These are phyloP conservation scores for Leptinotarsa lineolata DNA, from an alignment of 1,140 invertebrate genomes.

Conservation along the genomic window DNA sequence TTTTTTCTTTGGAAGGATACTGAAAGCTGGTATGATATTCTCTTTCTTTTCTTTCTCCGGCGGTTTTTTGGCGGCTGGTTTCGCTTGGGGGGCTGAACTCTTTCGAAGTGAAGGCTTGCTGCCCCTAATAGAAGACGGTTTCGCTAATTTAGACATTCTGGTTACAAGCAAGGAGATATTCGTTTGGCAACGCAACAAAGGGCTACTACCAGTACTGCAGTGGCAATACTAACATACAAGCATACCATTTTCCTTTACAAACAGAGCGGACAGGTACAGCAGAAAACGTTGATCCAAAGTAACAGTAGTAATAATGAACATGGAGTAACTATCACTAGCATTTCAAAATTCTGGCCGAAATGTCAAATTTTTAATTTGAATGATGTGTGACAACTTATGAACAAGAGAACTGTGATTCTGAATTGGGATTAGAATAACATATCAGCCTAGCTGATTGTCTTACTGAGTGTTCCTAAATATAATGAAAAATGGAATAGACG, in stretches of 20 bases:
- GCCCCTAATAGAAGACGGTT: neutral
- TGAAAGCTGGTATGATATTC: conserved; percentile 34
- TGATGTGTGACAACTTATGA: neutral
- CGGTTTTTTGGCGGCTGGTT: conserved; percentile 1
- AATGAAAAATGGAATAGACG: no score
- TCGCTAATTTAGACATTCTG: conserved; percentile 24
- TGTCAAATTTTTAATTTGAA: conserved; percentile 3
- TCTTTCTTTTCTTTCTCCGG: conserved; percentile 22
- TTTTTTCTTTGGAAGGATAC: conserved; percentile 28
- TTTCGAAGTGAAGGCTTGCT: conserved; percentile 9
- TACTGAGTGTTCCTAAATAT: no score
- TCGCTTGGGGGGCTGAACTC: no score
- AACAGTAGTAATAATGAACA: neutral
- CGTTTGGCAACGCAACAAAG: conserved; percentile 36
- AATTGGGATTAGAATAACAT: no score
- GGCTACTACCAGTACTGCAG: conserved; percentile 33
- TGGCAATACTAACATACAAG: conserved; percentile 37
- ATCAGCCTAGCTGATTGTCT: no score
- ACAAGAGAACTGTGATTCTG: neutral
- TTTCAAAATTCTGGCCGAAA: conserved; percentile 15
- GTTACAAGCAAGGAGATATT: conserved; percentile 35
- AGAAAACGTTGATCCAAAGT: conserved; percentile 1
- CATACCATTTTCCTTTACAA: conserved; percentile 35
- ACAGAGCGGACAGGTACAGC: conserved; percentile 11
- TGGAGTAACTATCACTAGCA: conserved; percentile 20